Conservation (phyloP, 2,888 invertebrate species). For the Cephus sareptanus region DNA sequence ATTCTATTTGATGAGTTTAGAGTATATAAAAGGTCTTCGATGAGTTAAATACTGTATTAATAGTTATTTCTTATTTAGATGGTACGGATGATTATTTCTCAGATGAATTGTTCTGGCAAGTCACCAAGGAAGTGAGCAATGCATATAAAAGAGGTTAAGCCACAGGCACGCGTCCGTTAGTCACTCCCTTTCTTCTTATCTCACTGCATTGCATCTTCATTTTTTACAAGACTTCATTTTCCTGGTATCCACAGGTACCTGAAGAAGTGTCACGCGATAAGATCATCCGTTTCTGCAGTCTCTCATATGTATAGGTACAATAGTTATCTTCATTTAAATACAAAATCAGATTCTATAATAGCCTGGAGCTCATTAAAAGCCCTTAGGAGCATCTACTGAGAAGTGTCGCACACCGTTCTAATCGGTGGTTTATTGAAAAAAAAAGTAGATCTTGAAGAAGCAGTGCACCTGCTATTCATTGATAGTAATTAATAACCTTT, state of each 20-base stretch:
- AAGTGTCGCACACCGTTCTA: not conserved
- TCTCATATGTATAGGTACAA: not conserved
- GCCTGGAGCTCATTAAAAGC: not conserved
- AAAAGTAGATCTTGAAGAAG: not conserved
- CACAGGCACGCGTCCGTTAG: slow-evolving; percentile 9
- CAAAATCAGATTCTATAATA: not conserved
- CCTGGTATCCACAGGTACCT: not conserved
- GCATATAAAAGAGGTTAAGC: slow-evolving; percentile 2
- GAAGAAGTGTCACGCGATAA: not conserved
- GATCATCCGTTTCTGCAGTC: not conserved
- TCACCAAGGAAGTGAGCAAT: not conserved
- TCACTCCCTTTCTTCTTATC: slow-evolving; percentile 4
- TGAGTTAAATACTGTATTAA: not conserved
- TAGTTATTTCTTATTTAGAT: not conserved
- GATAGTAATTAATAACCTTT: not conserved
- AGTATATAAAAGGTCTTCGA: not conserved
- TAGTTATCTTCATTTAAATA: not conserved
- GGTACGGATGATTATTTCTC: not conserved
- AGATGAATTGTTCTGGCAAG: not conserved
- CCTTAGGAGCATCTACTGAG: not conserved
- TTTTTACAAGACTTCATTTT: not conserved
- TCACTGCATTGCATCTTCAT: slow-evolving; percentile 2
- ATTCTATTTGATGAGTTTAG: not conserved
- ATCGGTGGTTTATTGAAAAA: not conserved
- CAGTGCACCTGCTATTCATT: not conserved